These are phyloP conservation scores for Phataginus tetradactyla DNA, from an alignment of 2,797 vertebrate species.

Conservation along the genomic window DNA sequence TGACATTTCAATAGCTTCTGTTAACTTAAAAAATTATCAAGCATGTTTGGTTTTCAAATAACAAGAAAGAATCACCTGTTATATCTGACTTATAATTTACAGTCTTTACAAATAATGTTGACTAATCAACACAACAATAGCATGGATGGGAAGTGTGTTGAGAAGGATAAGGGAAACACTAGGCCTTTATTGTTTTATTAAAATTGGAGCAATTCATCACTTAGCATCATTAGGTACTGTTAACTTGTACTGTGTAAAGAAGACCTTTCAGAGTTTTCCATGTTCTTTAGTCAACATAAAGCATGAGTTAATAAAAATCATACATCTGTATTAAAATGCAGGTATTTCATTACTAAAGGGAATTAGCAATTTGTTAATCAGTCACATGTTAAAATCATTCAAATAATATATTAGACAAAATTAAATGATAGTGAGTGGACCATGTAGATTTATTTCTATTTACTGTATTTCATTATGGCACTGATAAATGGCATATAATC, in stretches of 20 bases:
- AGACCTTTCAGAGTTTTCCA: conserved; percentile 66
- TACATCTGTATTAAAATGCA: conserved; percentile 75
- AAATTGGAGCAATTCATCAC: conserved; percentile 81
- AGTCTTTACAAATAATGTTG: conserved; percentile 76
- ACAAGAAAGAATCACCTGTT: conserved; percentile 71
- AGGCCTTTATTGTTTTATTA: conserved; percentile 74
- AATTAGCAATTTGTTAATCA: conserved; percentile 79
- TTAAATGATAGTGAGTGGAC: conserved; percentile 72
- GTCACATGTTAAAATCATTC: conserved; percentile 75
- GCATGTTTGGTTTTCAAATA: conserved; percentile 68
- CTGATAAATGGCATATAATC: conserved; percentile 83
- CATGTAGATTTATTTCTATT: conserved; percentile 69
- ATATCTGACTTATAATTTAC: conserved; percentile 72
- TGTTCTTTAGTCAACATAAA: conserved; percentile 76
- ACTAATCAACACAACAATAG: conserved; percentile 77
- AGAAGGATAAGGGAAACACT: conserved; percentile 76
- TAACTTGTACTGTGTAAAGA: conserved; percentile 66
- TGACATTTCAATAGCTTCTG: conserved; percentile 53
- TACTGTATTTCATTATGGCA: conserved; percentile 75
- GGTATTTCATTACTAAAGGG: conserved; percentile 59
- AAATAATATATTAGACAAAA: conserved; percentile 79
- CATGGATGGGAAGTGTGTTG: conserved; percentile 52
- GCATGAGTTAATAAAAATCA: conserved; percentile 55
- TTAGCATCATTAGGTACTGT: conserved; percentile 75
- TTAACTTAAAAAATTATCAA: conserved; percentile 67